Evolutionary conservation across 1,140 invertebrate genomes (phyloP).

Genomic region (Eumeta japonica): DNA sequence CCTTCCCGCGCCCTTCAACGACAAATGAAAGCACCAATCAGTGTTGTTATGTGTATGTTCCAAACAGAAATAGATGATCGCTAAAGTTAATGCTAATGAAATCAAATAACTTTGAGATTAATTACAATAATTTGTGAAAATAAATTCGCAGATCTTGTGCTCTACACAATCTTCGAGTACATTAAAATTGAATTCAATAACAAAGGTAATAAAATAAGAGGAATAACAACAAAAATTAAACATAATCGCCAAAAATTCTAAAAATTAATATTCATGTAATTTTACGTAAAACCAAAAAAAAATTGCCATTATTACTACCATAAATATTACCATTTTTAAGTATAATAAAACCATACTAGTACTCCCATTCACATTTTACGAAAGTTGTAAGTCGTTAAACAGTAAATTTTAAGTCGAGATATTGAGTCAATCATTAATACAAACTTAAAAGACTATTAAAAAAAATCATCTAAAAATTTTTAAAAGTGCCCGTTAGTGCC

Average conservation of each 20-base stretch:
- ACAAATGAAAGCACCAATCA: not conserved
- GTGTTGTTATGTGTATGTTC: not conserved
- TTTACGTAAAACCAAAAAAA: not conserved
- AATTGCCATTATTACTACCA: too few species aligned
- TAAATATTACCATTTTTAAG: too few species aligned
- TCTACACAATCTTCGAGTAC: not conserved
- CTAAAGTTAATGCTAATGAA: not conserved
- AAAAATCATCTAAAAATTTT: too few species aligned
- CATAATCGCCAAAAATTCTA: not conserved
- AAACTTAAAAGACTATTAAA: too few species aligned
- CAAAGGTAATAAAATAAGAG: not conserved
- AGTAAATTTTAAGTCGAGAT: too few species aligned
- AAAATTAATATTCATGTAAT: not conserved
- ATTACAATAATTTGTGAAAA: not conserved
- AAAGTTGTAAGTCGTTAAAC: too few species aligned
- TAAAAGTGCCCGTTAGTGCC: too few species aligned
- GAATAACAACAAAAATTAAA: not conserved
- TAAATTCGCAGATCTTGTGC: not conserved
- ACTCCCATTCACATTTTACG: conserved; percentile 1
- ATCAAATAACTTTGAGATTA: not conserved
- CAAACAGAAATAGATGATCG: not conserved
- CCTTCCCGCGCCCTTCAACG: not conserved
- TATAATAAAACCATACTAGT: not conserved
- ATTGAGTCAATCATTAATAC: too few species aligned
- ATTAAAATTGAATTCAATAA: not conserved